These are phyloP conservation scores for Neoascia interrupta DNA, from an alignment of 2,888 invertebrate genomes.

Conservation along the genomic window DNA sequence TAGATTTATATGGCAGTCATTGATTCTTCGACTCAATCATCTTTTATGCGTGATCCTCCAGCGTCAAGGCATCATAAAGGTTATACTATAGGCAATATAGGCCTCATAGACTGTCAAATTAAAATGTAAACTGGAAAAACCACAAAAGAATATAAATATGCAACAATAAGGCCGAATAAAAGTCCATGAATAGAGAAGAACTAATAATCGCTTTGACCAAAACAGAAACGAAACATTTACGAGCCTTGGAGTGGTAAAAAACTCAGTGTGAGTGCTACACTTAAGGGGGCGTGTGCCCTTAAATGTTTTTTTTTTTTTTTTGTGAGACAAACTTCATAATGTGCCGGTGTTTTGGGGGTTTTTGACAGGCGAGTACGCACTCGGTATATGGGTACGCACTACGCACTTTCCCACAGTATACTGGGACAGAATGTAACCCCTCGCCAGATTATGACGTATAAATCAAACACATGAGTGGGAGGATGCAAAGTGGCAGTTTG, in stretches of 20 bases:
- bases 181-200: conserved; percentile 52
- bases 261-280: conserved; percentile 11
- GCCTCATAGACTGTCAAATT: conserved; percentile 58
- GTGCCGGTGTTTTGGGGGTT: conserved; percentile 8
- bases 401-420: conserved; percentile 28
- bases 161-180: conserved; percentile 42
- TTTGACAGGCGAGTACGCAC: background rate
- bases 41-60: conserved; percentile 37
- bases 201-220: conserved; percentile 48
- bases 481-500: conserved; percentile 40
- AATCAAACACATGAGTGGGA: conserved; percentile 12
- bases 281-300: conserved; percentile 37
- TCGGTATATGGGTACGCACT: conserved; percentile 3
- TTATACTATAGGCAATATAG: no score
- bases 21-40: conserved; percentile 52
- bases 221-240: no score
- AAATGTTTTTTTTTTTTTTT: no score
- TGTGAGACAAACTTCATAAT: conserved; percentile 14
- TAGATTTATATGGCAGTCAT: conserved; percentile 65
- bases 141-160: conserved; percentile 56
- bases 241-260: conserved; percentile 15
- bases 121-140: conserved; percentile 58
- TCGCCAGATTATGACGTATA: background rate
- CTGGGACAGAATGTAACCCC: conserved; percentile 15
- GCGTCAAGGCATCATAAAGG: no score